Evolutionary conservation across 2,888 invertebrate species (phyloP), one percentile per base, ranked within the genome.

Genomic region (Aricia artaxerxes): DNA sequence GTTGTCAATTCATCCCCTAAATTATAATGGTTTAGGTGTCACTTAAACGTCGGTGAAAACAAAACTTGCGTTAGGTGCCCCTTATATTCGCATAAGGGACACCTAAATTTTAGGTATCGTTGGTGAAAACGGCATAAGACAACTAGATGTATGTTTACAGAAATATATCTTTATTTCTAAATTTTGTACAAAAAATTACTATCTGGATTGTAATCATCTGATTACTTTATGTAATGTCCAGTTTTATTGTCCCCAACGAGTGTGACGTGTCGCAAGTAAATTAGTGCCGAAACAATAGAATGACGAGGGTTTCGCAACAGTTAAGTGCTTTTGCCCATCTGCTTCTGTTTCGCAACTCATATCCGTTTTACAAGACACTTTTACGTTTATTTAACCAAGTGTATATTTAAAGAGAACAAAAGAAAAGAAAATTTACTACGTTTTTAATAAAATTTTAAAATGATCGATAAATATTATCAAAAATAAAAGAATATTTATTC

Each of bases 261-360:
- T 64, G 64, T 64, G 64, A 31, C 64, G 64, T 64, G 64, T 64
- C 31, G 64, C 64, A 64, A 64, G 24, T 64, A 64, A 64, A 64
- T 64, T 24, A 64, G 11, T 31, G 64, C 64, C 31, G 9, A 64
- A 64, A 64, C 64, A 64, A 64, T 64, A 31, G 64, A 64, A 64
- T 64, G 31, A 31, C 61, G 61, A 24, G 9, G 78, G 64, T 78
- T 78, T 78, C 64, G 69, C 69, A 69, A 69, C 69, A 69, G 4
- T 61, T 61, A 61, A 61, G 61, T 61, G 61, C n/a, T 61, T 61
- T 61, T 61, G 61, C 61, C 61, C 61, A 61, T 61, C 61, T 61
- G 61, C 61, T 61, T 4, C 61, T 13, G 24, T 61, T 61, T 61
- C 61, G 24, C 61, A 61, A 61, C 61, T 24, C 61, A 61, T 61